Percentiles rank a stretch among this genome's conserved stretches.
phyloP scores from a whole-genome alignment of 2,113 vertebrate genomes.

The Indicator maculatus region DNA sequence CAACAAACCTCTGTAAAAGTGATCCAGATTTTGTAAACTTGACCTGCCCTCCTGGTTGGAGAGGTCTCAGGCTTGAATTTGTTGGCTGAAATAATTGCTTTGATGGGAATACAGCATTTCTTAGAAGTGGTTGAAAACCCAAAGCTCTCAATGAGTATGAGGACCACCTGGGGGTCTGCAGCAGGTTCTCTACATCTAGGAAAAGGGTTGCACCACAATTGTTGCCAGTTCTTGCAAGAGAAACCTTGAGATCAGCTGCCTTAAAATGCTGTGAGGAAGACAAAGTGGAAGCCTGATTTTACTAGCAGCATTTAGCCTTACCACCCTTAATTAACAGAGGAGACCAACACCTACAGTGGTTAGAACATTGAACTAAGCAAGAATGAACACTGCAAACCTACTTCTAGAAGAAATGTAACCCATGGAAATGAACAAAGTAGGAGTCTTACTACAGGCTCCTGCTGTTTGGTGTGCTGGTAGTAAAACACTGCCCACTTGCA shows the following conservation, averaged over 20 bases:
- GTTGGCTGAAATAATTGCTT: neutral
- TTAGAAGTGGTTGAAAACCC: neutral
- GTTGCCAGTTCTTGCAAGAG: neutral
- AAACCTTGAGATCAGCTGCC: neutral
- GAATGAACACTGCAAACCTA: neutral
- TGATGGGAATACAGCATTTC: neutral
- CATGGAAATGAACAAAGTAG: accelerated
- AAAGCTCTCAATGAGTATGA: neutral
- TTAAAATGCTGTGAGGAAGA: neutral
- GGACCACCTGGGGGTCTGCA: neutral
- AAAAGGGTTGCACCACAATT: neutral
- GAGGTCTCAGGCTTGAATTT: neutral
- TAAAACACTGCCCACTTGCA: neutral
- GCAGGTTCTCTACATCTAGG: neutral
- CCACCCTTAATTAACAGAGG: neutral
- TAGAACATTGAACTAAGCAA: neutral
- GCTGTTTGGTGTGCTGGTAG: neutral
- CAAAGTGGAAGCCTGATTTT: neutral
- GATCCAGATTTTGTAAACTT: neutral
- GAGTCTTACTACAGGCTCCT: neutral
- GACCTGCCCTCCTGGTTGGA: neutral
- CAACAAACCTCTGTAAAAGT: neutral
- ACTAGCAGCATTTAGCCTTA: neutral
- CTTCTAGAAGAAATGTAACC: neutral
- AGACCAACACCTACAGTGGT: neutral